phyloP scores from a whole-genome alignment of 2,888 invertebrate species.

The Conchocele bisecta region DNA sequence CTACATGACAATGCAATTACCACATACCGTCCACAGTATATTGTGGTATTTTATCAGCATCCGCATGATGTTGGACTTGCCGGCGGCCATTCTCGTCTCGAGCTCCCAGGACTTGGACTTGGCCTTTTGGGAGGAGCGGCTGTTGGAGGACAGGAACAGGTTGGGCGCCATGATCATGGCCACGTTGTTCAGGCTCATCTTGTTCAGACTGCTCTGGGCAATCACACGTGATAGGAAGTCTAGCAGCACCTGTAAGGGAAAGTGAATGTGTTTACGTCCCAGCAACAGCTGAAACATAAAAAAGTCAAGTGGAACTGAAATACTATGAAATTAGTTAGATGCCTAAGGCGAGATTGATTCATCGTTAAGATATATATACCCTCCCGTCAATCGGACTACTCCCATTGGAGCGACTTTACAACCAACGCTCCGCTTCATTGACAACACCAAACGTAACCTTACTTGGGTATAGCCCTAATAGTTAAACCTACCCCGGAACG shows the following conservation, averaged over 20 bases:
- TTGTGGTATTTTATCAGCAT: constrained; percentile 91
- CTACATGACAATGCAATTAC: constrained; percentile 76
- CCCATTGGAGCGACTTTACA: too few species aligned
- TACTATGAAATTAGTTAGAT: too few species aligned
- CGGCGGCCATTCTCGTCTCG: constrained; percentile 88
- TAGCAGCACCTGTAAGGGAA: constrained; percentile 87
- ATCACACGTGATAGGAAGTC: constrained; percentile 90
- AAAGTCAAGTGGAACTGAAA: too few species aligned
- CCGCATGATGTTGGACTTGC: constrained; percentile 93
- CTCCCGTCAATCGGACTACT: too few species aligned
- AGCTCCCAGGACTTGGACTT: constrained; percentile 64
- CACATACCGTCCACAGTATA: constrained; percentile 91
- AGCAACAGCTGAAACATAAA: too few species aligned
- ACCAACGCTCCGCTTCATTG: too few species aligned
- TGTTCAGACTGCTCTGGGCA: constrained; percentile 88
- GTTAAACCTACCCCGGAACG: too few species aligned
- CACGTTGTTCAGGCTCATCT: constrained; percentile 96
- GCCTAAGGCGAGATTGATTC: too few species aligned
- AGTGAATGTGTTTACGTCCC: too few species aligned
- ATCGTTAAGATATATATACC: too few species aligned
- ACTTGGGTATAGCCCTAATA: too few species aligned
- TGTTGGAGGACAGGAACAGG: constrained; percentile 84
- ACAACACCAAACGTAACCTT: too few species aligned
- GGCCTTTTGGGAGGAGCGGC: constrained; percentile 25
- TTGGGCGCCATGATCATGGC: constrained; percentile 98